Evolutionary conservation across 2,113 vertebrate genomes (phyloP), one percentile per base, ranked within the genome.

Genomic region (Xyrauchen texanus): DNA sequence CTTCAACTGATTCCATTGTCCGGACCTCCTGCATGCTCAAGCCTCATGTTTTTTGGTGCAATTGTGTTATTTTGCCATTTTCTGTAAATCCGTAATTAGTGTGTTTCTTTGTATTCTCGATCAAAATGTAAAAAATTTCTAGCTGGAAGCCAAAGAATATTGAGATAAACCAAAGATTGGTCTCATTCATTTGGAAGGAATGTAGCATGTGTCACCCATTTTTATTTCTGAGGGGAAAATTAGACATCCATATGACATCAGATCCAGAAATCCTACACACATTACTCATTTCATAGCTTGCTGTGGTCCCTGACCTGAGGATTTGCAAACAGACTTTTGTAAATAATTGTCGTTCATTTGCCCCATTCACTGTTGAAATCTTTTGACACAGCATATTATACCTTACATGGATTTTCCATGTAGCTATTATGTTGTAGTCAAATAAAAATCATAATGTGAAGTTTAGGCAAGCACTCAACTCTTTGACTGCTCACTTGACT

Each of bases 171-270:
- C 46, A 63, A 74, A 62, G 60, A 55, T 15, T 74, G 78, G 10
- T 21, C 45, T 74, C 16, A 63, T 74, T 74, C 51, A 42, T 5
- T 34, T 34, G 21, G 21, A 73, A 73, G n/a, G 55, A 73, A 73
- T 73, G 70, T 73, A 53, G 75, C 80, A 67, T 83, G 87, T 87
- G 49, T 62, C 55, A 5, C 2, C 51, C 52, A 45, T 67, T 60
- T 47, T 61, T 55, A 53, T 58, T 55, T 11, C 4, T 44, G 7
- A 45, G 0, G 7, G 75, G 51, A 68, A 57, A 44, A 68, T 67
- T 7, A 63, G 55, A 15, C 11, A 13, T 58, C 55, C 13, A 15
- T 52, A 13, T 49, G 55, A 60, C 16, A 34, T 62, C 68, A 69
- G 52, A 81, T 68, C 80, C 68, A 81, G 60, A 62, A 63, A 42